Conservation (phyloP, 2,888 invertebrate genomes). For the Drosophila subsilvestris region DNA sequence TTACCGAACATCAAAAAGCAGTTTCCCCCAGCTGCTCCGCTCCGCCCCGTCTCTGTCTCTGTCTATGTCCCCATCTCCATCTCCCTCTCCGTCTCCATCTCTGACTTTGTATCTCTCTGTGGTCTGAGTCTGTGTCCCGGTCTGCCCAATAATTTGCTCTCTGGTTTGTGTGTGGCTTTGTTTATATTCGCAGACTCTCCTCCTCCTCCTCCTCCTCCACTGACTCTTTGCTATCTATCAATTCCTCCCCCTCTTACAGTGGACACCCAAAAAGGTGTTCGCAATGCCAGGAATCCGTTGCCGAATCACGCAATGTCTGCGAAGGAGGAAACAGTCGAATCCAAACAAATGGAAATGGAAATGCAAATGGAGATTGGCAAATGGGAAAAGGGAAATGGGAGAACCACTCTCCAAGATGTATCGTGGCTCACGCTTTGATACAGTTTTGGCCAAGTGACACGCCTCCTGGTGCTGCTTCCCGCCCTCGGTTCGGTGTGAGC, state of each 20-base stretch:
- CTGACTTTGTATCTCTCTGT: slow-evolving; percentile 12
- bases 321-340: slow-evolving; percentile 24
- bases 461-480: slow-evolving; percentile 31
- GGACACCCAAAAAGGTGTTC: slow-evolving; percentile 77
- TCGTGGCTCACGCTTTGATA: slow-evolving; percentile 69
- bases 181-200: slow-evolving; percentile 47
- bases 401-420: slow-evolving; percentile 47
- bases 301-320: slow-evolving; percentile 67
- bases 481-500: slow-evolving; percentile 19
- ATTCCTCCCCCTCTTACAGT: slow-evolving; percentile 18
- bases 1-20: slow-evolving; percentile 78
- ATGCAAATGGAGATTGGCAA: slow-evolving; percentile 48
- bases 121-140: slow-evolving; percentile 44
- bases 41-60: slow-evolving; percentile 45
- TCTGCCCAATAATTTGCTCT: slow-evolving; percentile 71
- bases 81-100: slow-evolving; percentile 7
- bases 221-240: slow-evolving; percentile 15
- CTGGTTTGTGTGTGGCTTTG: slow-evolving; percentile 72
- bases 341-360: slow-evolving; percentile 51
- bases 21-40: slow-evolving; percentile 64
- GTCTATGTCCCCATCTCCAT: slow-evolving; percentile 45
- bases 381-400: slow-evolving; percentile 32
- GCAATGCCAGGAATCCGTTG: slow-evolving; percentile 71
- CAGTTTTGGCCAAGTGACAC: slow-evolving; percentile 57
- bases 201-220: neutral